These are phyloP conservation scores for Rhinichthys klamathensis DNA, from an alignment of 2,113 vertebrate species.

Conservation along the genomic window DNA sequence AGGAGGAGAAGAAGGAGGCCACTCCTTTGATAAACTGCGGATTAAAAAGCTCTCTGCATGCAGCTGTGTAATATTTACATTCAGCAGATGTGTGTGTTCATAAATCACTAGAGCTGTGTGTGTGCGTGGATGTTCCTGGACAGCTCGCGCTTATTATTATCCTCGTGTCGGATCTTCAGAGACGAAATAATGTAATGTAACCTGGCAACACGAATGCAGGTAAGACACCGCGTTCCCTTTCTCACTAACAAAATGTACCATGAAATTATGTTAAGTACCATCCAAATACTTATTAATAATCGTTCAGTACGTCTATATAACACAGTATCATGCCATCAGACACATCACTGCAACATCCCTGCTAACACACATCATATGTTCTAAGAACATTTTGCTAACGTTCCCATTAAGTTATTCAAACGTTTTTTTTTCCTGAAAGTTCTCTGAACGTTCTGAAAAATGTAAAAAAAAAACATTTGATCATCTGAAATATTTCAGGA, in stretches of 20 bases:
- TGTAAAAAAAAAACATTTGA: too few species aligned
- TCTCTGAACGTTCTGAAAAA: too few species aligned
- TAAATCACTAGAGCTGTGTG: not conserved
- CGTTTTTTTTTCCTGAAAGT: too few species aligned
- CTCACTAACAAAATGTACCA: not conserved
- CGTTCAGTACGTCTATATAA: not conserved
- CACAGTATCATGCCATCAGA: not conserved
- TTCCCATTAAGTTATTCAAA: too few species aligned
- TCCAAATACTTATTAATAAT: not conserved
- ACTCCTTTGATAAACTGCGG: conserved; percentile 18
- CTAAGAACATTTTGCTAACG: too few species aligned
- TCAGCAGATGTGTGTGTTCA: not conserved
- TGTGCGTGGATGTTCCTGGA: not conserved
- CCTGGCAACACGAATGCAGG: conserved; percentile 18
- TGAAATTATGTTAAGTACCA: not conserved
- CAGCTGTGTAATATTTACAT: not conserved
- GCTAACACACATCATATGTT: too few species aligned
- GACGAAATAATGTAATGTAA: conserved; percentile 32
- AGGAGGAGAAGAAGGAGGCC: conserved; percentile 10
- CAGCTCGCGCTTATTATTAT: not conserved
- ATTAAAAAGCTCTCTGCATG: not conserved
- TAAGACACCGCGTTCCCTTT: not conserved
- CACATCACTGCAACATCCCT: too few species aligned
- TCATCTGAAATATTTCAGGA: too few species aligned
- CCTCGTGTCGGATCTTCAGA: not conserved